These are phyloP conservation scores for Phallusia fumigata DNA, from an alignment of 23 tunicate species.

Conservation along the genomic window DNA sequence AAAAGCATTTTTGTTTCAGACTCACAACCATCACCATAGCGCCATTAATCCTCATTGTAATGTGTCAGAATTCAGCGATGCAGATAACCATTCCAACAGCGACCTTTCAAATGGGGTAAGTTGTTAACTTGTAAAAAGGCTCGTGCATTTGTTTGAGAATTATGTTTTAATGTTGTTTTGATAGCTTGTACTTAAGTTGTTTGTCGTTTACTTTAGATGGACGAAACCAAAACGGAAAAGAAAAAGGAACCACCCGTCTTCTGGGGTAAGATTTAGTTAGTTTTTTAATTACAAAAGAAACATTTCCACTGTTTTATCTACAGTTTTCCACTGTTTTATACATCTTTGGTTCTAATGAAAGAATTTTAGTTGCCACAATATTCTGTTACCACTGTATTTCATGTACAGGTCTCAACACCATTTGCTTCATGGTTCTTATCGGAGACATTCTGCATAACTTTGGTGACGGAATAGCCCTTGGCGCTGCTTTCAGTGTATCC, in stretches of 20 bases:
- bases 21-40: background rate
- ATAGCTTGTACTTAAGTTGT: background rate
- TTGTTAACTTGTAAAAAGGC: background rate
- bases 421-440: conserved; percentile 59
- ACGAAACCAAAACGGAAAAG: background rate
- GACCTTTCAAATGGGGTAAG: background rate
- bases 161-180: too few species aligned
- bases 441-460: conserved; percentile 90
- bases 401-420: conserved; percentile 52
- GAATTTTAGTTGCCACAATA: too few species aligned
- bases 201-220: background rate
- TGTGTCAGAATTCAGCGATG: background rate
- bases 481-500: conserved; percentile 67
- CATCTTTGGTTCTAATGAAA: too few species aligned
- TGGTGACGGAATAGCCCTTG: conserved; percentile 95
- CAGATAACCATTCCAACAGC: background rate
- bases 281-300: too few species aligned
- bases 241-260: background rate
- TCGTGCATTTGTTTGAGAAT: too few species aligned
- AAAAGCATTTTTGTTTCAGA: background rate
- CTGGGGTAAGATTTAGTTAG: background rate
- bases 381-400: too few species aligned
- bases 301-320: too few species aligned
- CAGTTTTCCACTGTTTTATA: too few species aligned
- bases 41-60: background rate